phyloP scores from a whole-genome alignment of 1,140 invertebrate species.

The Hyphantria cunea region DNA sequence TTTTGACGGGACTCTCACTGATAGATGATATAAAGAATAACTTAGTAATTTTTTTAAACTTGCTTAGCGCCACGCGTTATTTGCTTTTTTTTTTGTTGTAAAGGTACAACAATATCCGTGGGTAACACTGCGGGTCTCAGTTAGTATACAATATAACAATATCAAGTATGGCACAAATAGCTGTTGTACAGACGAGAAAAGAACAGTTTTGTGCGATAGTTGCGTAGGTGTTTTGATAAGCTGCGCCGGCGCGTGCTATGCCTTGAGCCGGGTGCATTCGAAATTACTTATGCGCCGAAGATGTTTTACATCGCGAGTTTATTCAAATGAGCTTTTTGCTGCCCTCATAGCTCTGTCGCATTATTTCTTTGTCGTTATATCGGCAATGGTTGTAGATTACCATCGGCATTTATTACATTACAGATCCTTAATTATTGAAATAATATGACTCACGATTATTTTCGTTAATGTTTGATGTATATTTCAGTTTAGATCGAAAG shows the following conservation, averaged over 20 bases:
- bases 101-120: no score
- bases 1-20: no score
- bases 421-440: no score
- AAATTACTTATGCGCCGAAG: constrained; percentile 46
- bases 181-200: constrained; percentile 22
- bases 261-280: constrained; percentile 32
- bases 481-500: no score
- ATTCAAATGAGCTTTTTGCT: constrained; percentile 51
- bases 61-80: no score
- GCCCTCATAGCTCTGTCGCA: constrained; percentile 34
- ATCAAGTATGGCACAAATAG: constrained; percentile 2
- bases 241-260: constrained; percentile 37
- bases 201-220: constrained; percentile 17
- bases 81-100: no score
- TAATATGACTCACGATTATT: no score
- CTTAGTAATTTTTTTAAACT: no score
- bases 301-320: constrained; percentile 31
- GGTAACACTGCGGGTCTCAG: no score
- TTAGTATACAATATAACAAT: no score
- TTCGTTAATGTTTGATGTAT: no score
- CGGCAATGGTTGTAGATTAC: not conserved
- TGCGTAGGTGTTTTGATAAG: constrained; percentile 26
- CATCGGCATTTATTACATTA: not conserved
- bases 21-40: no score
- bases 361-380: constrained; percentile 29